These are phyloP conservation scores for Sternotherus odoratus DNA, from an alignment of 2,797 vertebrate genomes.

Conservation along the genomic window DNA sequence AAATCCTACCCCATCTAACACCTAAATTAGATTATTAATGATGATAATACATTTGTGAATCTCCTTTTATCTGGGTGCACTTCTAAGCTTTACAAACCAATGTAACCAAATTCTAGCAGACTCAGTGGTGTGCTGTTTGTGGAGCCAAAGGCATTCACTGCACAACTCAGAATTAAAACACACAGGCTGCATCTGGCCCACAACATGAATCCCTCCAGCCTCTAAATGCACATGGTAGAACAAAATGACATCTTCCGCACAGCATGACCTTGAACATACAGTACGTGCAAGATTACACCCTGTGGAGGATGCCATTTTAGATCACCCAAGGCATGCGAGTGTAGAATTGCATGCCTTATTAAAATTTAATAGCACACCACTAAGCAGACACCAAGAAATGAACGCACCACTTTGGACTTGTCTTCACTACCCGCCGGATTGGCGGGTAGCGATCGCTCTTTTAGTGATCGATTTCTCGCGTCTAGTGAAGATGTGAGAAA, in stretches of 20 bases:
- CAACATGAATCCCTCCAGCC: not conserved
- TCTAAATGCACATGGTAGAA: not conserved
- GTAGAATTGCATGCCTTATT: not conserved
- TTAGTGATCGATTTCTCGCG: too few relatives aligned
- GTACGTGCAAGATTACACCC: not conserved
- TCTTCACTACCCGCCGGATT: too few relatives aligned
- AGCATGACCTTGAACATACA: not conserved
- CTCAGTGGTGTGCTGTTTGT: not conserved
- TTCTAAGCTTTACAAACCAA: slow-evolving; percentile 25
- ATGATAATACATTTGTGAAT: slow-evolving; percentile 26
- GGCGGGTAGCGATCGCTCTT: too few relatives aligned
- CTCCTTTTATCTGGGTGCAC: slow-evolving; percentile 23
- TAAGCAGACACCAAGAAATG: not conserved
- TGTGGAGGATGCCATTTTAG: not conserved
- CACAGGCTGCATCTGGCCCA: too few relatives aligned
- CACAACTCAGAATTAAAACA: not conserved
- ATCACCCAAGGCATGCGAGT: not conserved
- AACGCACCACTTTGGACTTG: slow-evolving; percentile 10
- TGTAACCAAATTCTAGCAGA: not conserved
- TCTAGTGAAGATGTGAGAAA: too few relatives aligned
- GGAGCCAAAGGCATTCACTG: not conserved
- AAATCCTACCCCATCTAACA: too few relatives aligned
- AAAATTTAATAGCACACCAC: not conserved
- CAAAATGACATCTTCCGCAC: not conserved
- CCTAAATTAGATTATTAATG: slow-evolving; percentile 10